These are phyloP conservation scores for Neodon shergylaensis DNA, from an alignment of 2,113 vertebrate species.

Conservation along the genomic window DNA sequence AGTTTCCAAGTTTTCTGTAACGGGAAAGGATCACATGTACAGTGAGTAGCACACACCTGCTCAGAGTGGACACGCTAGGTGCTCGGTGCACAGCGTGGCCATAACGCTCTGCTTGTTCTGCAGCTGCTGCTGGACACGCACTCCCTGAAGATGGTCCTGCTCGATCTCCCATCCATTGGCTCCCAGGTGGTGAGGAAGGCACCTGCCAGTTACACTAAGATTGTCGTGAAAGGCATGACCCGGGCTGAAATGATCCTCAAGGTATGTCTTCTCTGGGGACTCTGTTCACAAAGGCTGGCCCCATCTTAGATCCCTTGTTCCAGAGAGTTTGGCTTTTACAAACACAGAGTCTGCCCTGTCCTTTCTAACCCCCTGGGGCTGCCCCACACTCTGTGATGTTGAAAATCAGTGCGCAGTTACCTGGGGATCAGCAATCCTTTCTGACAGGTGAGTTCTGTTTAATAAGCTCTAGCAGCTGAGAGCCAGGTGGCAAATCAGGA, in stretches of 20 bases:
- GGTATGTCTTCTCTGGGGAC: constrained; percentile 82
- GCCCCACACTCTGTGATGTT: constrained; percentile 30
- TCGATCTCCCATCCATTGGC: constrained; percentile 98
- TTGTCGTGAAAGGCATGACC: constrained; percentile 99
- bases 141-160: constrained; percentile 97
- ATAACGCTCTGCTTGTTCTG: constrained; percentile 6
- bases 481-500: not conserved
- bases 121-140: constrained; percentile 98
- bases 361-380: accelerated
- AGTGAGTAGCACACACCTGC: not conserved
- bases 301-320: not conserved
- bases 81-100: not conserved
- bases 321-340: not conserved
- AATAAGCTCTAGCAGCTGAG: not conserved
- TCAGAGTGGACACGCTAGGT: accelerated
- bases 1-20: constrained; percentile 13
- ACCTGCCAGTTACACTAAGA: constrained; percentile 99
- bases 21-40: not conserved
- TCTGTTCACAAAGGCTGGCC: not conserved
- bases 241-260: constrained; percentile 99
- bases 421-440: constrained; percentile 31
- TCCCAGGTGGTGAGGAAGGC: constrained; percentile 98
- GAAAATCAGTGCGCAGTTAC: constrained; percentile 7
- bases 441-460: constrained; percentile 40
- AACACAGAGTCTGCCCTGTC: not conserved